Evolutionary conservation across 35 echinoderm and acorn worm species (phyloP).

Genomic region (Heliocidaris tuberculata): DNA sequence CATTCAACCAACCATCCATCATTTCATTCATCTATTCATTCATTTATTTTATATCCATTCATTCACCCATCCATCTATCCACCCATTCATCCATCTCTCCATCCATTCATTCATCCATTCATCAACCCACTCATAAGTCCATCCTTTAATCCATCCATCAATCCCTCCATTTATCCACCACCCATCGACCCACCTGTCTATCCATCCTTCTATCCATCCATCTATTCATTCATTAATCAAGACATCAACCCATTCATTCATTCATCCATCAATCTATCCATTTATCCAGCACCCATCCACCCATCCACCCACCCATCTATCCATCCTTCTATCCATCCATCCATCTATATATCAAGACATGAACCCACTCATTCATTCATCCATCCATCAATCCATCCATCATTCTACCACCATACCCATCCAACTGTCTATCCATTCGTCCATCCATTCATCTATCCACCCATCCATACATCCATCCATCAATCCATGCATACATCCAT

Average conservation of each 20-base stretch:
- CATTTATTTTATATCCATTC: neutral
- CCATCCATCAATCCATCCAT: neutral
- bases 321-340: neutral
- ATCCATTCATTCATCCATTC: no score
- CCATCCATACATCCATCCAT: neutral
- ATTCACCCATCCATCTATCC: no score
- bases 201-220: neutral
- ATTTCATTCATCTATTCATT: neutral
- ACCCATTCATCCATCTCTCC: no score
- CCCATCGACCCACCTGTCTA: neutral
- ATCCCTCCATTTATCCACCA: neutral
- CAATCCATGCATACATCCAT: neutral
- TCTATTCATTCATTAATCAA: neutral
- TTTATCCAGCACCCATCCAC: no score
- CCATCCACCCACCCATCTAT: neutral
- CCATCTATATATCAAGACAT: no score
- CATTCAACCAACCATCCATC: neutral
- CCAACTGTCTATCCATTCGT: no score
- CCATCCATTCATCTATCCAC: neutral
- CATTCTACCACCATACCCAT: neutral
- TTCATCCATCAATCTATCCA: neutral
- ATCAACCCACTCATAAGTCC: neutral
- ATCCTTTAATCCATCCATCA: neutral
- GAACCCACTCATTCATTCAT: neutral
- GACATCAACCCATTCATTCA: no score